Evolutionary conservation across 2,797 vertebrate species (phyloP).

Genomic region (Platalea minor): DNA sequence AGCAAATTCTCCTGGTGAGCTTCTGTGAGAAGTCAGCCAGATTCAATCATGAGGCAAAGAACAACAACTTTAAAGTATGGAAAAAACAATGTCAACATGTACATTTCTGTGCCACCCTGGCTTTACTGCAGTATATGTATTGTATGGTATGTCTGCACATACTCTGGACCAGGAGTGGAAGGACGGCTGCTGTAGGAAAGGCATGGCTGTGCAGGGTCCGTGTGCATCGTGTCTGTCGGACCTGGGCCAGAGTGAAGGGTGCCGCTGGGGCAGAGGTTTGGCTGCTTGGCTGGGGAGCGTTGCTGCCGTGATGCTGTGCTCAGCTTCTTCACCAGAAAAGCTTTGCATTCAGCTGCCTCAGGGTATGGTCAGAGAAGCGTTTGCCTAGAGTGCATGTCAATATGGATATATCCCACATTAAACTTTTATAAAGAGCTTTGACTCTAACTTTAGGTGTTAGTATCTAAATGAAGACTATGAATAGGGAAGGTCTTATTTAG

Average conservation of each 20-base stretch:
- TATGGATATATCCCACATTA: not conserved
- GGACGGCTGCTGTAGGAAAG: fast-evolving
- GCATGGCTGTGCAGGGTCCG: fast-evolving
- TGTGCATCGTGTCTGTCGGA: fast-evolving
- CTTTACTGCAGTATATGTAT: fast-evolving
- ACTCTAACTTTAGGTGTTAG: not conserved
- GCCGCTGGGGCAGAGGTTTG: not conserved
- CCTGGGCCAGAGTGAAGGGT: fast-evolving
- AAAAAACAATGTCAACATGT: not conserved
- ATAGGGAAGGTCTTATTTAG: not conserved
- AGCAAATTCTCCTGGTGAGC: not conserved
- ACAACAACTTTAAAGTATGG: not conserved
- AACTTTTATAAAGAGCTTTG: not conserved
- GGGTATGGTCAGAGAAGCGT: fast-evolving
- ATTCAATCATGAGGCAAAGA: not conserved
- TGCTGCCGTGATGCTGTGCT: not conserved
- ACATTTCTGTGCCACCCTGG: not conserved
- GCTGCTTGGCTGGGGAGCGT: fast-evolving
- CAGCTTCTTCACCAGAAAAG: not conserved
- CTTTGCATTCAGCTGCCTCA: not conserved
- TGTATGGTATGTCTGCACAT: fast-evolving
- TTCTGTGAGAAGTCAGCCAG: constrained; percentile 12
- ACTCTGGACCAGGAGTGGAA: too few species aligned
- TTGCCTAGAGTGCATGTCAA: not conserved
- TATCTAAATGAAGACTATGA: not conserved